Base-by-base conservation (phyloP, 2,888 invertebrate genomes). In the Drosophila gaucha region DNA sequence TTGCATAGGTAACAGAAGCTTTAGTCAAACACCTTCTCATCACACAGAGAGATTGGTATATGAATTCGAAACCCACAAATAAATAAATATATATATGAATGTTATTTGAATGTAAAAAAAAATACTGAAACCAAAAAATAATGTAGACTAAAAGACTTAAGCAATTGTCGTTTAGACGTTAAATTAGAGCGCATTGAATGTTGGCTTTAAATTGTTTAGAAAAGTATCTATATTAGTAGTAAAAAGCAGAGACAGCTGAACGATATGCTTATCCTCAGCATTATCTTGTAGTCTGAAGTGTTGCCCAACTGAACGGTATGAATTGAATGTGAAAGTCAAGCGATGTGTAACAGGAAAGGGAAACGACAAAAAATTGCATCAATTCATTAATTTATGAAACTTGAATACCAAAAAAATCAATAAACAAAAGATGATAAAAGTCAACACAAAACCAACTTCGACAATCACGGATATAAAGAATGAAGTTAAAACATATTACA, bases 121-220 rank as follows among this genome's bases (percentile, higher is more conserved):
- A 56, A 14, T 24, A 4, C 22, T 33, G 51, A 50, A 33, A 67
- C 41, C 47, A 38, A 52, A 64, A 70, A 54, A 52, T 70, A 80
- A 79, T 77, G 90, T 89, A 89, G 89, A 90, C 86, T 89, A 90
- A 85, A 90, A 90, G 90, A 90, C 90, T 90, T 90, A 90, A 90
- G 90, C 90, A 90, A 90, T 90, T 90, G 90, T 90, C 90, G 83
- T 74, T 80, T 87, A 82, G 90, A 90, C 90, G 90, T 90, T 90
- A 90, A 90, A 90, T 80, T 89, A 89, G 89, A 88, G 78, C 86
- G 89, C 89, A 90, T 89, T 89, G 82, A 89, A 82, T 90, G 89
- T 90, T 89, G 89, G 89, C 89, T 89, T 90, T 74, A 80, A 76
- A 76, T 55, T 69, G 76, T 76, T 74, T 74, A 76, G 66, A 71